Evolutionary conservation across 2,888 invertebrate genomes (phyloP).

Genomic region (Aricia artaxerxes): DNA sequence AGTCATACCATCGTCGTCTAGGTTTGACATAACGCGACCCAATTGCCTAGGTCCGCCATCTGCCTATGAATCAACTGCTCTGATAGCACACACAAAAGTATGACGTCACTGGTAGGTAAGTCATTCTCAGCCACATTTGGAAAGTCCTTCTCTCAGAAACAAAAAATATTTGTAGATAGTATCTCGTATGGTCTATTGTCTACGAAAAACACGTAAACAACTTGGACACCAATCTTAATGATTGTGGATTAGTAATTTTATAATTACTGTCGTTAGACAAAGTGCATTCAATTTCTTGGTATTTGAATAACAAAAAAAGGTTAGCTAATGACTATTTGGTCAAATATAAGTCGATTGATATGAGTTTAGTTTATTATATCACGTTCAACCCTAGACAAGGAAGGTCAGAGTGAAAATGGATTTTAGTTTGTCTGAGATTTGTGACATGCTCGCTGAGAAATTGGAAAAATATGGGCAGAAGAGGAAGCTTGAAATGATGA

Average conservation of each 20-base stretch:
- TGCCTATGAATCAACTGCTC: too few species aligned
- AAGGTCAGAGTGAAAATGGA: constrained; percentile 35
- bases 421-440: constrained; percentile 39
- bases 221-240: background rate
- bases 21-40: too few species aligned
- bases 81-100: too few species aligned
- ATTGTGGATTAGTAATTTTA: background rate
- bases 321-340: constrained; percentile 2
- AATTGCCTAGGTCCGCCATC: too few species aligned
- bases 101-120: too few species aligned
- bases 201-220: background rate
- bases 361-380: background rate
- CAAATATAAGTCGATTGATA: background rate
- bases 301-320: background rate
- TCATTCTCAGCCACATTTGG: too few species aligned
- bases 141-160: too few species aligned
- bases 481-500: constrained; percentile 45
- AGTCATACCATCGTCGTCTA: too few species aligned
- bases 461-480: constrained; percentile 36
- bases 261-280: background rate
- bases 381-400: background rate
- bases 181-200: background rate
- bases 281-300: background rate
- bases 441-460: constrained; percentile 37
- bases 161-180: background rate